Evolutionary conservation across 2,797 vertebrate genomes (phyloP).

Genomic region (Anisognathus igniventris): DNA sequence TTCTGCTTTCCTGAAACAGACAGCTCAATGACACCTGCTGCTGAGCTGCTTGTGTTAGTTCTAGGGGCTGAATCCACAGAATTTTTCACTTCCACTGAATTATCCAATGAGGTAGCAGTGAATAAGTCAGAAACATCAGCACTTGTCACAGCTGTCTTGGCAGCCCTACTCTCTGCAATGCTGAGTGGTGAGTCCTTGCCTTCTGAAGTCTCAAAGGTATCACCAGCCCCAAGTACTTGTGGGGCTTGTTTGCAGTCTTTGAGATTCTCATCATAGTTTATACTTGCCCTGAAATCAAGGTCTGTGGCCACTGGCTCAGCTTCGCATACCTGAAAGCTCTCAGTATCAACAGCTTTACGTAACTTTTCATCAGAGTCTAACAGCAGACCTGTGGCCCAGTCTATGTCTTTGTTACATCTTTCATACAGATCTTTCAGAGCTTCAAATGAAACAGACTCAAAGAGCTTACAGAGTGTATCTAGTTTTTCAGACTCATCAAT

Average conservation of each 20-base stretch:
- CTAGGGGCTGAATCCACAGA: neutral
- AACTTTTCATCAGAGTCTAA: slow-evolving; percentile 93
- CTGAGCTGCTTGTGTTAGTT: neutral
- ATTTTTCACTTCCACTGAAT: neutral
- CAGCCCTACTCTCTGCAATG: neutral
- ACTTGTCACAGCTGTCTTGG: neutral
- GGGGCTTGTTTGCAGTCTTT: neutral
- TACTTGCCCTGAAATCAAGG: slow-evolving; percentile 44
- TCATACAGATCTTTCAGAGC: slow-evolving; percentile 92
- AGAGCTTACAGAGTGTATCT: slow-evolving; percentile 85
- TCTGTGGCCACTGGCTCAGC: slow-evolving; percentile 3
- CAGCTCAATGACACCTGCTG: neutral
- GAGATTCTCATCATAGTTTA: neutral
- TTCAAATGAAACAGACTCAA: slow-evolving; percentile 87
- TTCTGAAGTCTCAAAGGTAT: neutral
- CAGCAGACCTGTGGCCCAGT: slow-evolving; percentile 92
- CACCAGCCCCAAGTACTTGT: neutral
- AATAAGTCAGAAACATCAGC: neutral
- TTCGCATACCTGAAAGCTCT: slow-evolving; percentile 12
- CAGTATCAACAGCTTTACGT: slow-evolving; percentile 73
- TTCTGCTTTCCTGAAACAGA: neutral
- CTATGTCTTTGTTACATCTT: slow-evolving; percentile 91
- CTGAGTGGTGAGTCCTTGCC: neutral
- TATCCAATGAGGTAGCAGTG: neutral
- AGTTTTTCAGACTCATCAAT: slow-evolving; percentile 81